These are phyloP conservation scores for Chrysotoxum bicinctum DNA, from an alignment of 2,888 invertebrate genomes.

Conservation along the genomic window DNA sequence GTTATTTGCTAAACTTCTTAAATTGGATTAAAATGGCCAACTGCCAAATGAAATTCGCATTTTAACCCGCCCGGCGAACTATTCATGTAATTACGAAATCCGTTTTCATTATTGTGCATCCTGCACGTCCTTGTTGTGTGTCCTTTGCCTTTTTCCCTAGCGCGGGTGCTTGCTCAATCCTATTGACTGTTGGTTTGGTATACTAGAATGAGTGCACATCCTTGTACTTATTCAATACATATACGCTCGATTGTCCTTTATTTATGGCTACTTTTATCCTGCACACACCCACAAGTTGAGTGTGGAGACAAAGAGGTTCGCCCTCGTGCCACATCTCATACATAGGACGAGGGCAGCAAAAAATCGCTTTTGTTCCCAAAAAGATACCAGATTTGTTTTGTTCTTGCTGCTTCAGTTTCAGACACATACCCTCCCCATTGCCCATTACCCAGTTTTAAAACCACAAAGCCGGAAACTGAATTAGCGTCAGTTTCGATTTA, in stretches of 20 bases:
- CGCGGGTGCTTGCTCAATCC: not conserved
- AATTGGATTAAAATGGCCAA: constrained; percentile 73
- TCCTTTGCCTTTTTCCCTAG: constrained; percentile 6
- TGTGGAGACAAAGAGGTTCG: constrained; percentile 1
- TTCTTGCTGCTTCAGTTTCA: constrained; percentile 44
- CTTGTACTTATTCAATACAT: constrained; percentile 63
- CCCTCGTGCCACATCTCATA: constrained; percentile 24
- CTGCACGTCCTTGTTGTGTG: constrained; percentile 27
- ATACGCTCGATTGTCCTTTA: constrained; percentile 71
- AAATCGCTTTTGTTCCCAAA: constrained; percentile 60
- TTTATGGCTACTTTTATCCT: constrained; percentile 64
- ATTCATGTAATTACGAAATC: constrained; percentile 73
- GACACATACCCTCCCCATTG: constrained; percentile 30
- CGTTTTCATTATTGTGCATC: constrained; percentile 70
- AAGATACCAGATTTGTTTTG: constrained; percentile 69
- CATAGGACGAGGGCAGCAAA: constrained; percentile 8
- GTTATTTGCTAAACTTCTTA: constrained; percentile 73
- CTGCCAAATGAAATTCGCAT: constrained; percentile 73
- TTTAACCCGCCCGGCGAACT: constrained; percentile 70
- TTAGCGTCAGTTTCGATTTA: constrained; percentile 73
- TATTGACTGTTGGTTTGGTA: constrained; percentile 32
- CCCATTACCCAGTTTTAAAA: constrained; percentile 56
- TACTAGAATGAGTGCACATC: constrained; percentile 54
- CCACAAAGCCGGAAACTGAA: constrained; percentile 72
- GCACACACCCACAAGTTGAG: constrained; percentile 43